These are phyloP conservation scores for Brachionichthys hirsutus DNA, from an alignment of 2,113 vertebrate genomes.

Conservation along the genomic window DNA sequence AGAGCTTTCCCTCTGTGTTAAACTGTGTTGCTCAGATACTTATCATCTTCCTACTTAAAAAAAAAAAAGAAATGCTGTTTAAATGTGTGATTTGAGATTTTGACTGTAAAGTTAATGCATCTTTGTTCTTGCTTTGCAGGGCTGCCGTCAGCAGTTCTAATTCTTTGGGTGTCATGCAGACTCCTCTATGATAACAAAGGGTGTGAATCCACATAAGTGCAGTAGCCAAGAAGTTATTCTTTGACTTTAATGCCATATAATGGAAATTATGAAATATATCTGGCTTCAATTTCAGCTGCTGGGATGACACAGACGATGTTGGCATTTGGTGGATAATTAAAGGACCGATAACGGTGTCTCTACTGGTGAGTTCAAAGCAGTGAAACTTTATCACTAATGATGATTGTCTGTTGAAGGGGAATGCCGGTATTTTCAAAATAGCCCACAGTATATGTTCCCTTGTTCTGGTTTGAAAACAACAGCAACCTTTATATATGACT, in stretches of 20 bases:
- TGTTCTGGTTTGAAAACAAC: too few relatives aligned
- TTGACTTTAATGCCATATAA: background rate
- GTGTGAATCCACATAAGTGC: constrained; percentile 40
- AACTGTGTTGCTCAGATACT: too few relatives aligned
- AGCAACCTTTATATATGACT: too few relatives aligned
- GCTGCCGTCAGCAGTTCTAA: constrained; percentile 70
- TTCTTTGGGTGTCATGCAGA: constrained; percentile 76
- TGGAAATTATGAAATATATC: background rate
- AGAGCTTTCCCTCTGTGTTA: too few relatives aligned
- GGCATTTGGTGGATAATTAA: constrained; percentile 81
- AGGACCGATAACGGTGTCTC: constrained; percentile 76
- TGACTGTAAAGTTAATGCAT: constrained; percentile 10
- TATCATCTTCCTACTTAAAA: too few relatives aligned
- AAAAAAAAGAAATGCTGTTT: too few relatives aligned
- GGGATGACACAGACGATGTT: constrained; percentile 77
- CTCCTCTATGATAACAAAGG: constrained; percentile 75
- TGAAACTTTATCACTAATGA: background rate
- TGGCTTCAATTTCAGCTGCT: constrained; percentile 68
- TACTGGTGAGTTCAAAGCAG: constrained; percentile 69
- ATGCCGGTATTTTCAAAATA: too few relatives aligned
- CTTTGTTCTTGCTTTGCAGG: constrained; percentile 52
- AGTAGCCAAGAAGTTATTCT: background rate
- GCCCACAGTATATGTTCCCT: too few relatives aligned
- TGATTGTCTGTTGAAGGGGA: too few relatives aligned
- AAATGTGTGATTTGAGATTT: too few relatives aligned